Evolutionary conservation across 2,888 invertebrate genomes (phyloP).

Genomic region (Drosophila atroscutellata): DNA sequence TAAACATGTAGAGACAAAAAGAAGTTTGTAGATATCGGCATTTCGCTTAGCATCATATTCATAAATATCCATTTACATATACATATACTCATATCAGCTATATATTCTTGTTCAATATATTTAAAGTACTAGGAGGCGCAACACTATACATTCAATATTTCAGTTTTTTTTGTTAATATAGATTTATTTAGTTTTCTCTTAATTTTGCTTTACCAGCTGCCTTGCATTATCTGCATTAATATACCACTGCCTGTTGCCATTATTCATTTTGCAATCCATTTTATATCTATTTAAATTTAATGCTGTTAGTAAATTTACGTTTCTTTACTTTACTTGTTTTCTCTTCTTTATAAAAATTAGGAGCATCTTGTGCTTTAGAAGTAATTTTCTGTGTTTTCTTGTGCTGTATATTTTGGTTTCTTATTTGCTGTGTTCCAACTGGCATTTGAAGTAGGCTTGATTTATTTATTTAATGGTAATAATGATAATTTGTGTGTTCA

Average conservation of each 20-base stretch:
- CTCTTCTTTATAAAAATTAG: constrained; percentile 46
- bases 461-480: constrained; percentile 27
- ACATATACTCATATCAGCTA: constrained; percentile 60
- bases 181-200: constrained; percentile 48
- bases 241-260: constrained; percentile 25
- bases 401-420: constrained; percentile 49
- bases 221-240: constrained; percentile 24
- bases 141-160: constrained; percentile 79
- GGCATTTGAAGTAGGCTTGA: constrained; percentile 42
- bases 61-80: constrained; percentile 72
- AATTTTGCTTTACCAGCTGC: constrained; percentile 32
- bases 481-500: constrained; percentile 18
- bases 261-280: constrained; percentile 33
- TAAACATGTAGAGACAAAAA: constrained; percentile 64
- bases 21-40: constrained; percentile 60
- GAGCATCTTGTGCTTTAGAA: constrained; percentile 51
- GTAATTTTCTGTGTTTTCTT: constrained; percentile 43
- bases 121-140: constrained; percentile 77
- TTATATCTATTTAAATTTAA: constrained; percentile 54
- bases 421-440: constrained; percentile 44
- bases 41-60: constrained; percentile 53
- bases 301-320: constrained; percentile 47
- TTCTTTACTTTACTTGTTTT: constrained; percentile 23
- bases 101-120: constrained; percentile 68
- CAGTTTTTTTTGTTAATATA: constrained; percentile 39